Evolutionary conservation across 2,113 vertebrate species (phyloP).

Genomic region (Erythrocercus mccallii): DNA sequence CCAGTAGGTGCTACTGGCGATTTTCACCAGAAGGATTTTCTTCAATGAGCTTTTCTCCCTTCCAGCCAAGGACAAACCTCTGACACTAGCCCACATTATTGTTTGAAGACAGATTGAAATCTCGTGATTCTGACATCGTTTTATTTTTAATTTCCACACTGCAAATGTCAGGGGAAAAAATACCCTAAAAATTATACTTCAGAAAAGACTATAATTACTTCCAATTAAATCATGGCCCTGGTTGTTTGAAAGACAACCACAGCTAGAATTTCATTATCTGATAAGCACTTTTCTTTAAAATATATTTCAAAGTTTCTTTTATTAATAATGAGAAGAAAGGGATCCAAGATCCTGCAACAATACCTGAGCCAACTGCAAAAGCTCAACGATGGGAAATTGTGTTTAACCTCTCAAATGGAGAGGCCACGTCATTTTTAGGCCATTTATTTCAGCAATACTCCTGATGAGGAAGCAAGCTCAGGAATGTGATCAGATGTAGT

Average conservation of each 20-base stretch:
- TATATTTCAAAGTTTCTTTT: conserved; percentile 51
- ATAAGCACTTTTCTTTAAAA: conserved; percentile 42
- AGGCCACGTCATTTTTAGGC: background rate
- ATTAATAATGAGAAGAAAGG: conserved; percentile 30
- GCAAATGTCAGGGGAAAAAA: conserved; percentile 69
- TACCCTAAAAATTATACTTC: conserved; percentile 69
- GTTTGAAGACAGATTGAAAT: conserved; percentile 63
- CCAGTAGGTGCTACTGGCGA: background rate
- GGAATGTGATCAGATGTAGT: background rate
- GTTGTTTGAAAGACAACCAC: conserved; percentile 68
- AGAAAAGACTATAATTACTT: conserved; percentile 71
- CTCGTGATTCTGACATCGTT: conserved; percentile 55
- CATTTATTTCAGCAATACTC: background rate
- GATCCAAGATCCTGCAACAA: conserved; percentile 17
- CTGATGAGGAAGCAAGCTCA: background rate
- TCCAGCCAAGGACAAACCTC: conserved; percentile 54
- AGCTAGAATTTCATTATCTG: conserved; percentile 70
- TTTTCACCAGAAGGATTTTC: conserved; percentile 12
- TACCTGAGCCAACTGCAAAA: conserved; percentile 46
- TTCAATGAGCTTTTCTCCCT: background rate
- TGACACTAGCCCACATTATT: conserved; percentile 61
- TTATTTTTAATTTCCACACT: conserved; percentile 65
- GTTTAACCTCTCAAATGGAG: background rate
- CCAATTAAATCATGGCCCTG: conserved; percentile 65
- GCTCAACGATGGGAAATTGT: background rate